phyloP scores from a whole-genome alignment of 1,140 invertebrate genomes.

The Bursaphelenchus mucronatus region DNA sequence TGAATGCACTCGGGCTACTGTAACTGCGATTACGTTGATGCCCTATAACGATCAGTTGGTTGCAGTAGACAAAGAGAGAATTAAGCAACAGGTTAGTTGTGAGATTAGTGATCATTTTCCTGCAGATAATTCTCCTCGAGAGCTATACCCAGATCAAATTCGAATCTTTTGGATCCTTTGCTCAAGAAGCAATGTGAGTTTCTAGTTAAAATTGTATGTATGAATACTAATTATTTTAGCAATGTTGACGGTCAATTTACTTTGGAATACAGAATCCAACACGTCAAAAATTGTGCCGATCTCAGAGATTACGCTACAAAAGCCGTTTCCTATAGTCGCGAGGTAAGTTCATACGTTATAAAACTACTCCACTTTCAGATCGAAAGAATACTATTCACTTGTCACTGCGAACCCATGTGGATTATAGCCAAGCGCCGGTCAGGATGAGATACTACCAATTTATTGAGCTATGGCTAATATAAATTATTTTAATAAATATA shows the following conservation, averaged over 20 bases:
- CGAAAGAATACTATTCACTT: slow-evolving; percentile 14
- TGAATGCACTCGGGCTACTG: slow-evolving; percentile 5
- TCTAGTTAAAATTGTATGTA: slow-evolving; percentile 1
- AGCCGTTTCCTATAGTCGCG: slow-evolving; percentile 27
- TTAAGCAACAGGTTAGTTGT: slow-evolving; percentile 17
- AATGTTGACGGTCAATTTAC: slow-evolving; percentile 25
- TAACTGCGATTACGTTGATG: slow-evolving; percentile 17
- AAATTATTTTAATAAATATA: neutral
- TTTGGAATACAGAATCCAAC: slow-evolving; percentile 9
- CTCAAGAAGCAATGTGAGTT: slow-evolving; percentile 24
- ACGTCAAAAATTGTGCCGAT: slow-evolving; percentile 9
- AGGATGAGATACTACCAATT: neutral
- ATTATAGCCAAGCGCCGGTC: slow-evolving; percentile 12
- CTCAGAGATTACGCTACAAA: slow-evolving; percentile 24
- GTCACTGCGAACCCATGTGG: slow-evolving; percentile 17
- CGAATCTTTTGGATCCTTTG: slow-evolving; percentile 17
- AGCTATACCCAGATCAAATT: slow-evolving; percentile 20
- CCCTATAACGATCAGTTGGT: slow-evolving; percentile 20
- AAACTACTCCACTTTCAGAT: slow-evolving; percentile 1
- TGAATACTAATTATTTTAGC: slow-evolving; percentile 7
- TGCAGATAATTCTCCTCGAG: slow-evolving; percentile 18
- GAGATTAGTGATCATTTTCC: slow-evolving; percentile 9
- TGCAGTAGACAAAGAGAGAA: slow-evolving; percentile 4
- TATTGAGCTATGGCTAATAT: too few relatives aligned
- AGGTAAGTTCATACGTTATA: slow-evolving; percentile 3